Conservation (phyloP, 1,140 invertebrate genomes). For the Drosophila kepulauana region DNA sequence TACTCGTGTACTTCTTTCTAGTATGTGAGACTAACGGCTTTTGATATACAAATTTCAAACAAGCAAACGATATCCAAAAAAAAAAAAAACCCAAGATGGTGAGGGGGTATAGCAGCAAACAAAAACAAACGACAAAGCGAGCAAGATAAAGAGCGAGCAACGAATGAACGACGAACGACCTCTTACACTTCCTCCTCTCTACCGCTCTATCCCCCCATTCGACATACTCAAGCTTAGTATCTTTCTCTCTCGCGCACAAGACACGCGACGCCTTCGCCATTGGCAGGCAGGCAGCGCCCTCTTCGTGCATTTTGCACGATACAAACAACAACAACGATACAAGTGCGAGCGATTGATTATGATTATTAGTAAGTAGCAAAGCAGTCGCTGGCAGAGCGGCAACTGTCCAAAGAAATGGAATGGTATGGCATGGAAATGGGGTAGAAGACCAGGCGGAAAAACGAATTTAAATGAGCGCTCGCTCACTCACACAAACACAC, state of each 20-base stretch:
- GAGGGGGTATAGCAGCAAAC: conserved; percentile 48
- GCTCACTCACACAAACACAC: conserved; percentile 3
- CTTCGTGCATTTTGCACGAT: conserved; percentile 62
- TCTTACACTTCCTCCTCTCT: conserved; percentile 28
- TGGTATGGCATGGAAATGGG: conserved; percentile 44
- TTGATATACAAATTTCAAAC: conserved; percentile 48
- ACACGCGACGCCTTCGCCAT: conserved; percentile 38
- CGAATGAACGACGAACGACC: conserved; percentile 32
- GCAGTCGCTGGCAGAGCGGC: conserved; percentile 30
- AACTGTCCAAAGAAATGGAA: conserved; percentile 36
- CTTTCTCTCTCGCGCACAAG: conserved; percentile 36
- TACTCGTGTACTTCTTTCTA: conserved; percentile 6
- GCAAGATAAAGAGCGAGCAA: conserved; percentile 62
- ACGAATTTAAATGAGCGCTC: conserved; percentile 75
- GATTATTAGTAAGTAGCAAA: conserved; percentile 79
- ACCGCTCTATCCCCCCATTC: conserved; percentile 26
- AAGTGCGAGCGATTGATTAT: conserved; percentile 83
- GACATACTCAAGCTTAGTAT: conserved; percentile 5
- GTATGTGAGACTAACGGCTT: conserved; percentile 63
- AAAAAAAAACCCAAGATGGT: neutral
- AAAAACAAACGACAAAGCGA: conserved; percentile 75
- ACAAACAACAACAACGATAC: conserved; percentile 74
- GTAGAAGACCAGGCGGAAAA: conserved; percentile 62
- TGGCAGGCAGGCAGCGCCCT: conserved; percentile 13
- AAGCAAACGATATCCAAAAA: conserved; percentile 34